Evolutionary conservation across 1,140 invertebrate genomes (phyloP), one percentile per base, ranked within the genome.

Genomic region (Drosophila melanica): DNA sequence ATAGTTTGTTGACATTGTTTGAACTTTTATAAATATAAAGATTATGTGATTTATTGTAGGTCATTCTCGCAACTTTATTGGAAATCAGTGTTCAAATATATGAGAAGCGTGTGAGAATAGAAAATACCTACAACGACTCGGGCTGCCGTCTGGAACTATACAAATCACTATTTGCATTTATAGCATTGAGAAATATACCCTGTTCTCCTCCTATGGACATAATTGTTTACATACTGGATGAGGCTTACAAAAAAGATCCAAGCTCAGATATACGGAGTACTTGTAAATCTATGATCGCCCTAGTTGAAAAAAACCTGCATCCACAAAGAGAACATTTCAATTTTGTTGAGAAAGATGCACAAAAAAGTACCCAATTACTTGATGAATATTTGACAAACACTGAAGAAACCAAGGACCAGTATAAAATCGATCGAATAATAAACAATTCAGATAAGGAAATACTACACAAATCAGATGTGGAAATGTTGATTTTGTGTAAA

Each of bases 321-420:
- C 57, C 75, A 14, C 64, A 81, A 41, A 82, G 58, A 37, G 66
- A 59, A 3, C 37, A 44, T 45, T 42, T 82, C n/a, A 35, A 16
- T 16, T 65, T 81, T 41, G 44, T 81, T 37, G 44, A 57, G 37
- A 2, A 44, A 18, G 7, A 39, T 4, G 4, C 14, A 14, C 16
- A 57, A 18, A 37, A 44, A 12, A 44, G 1, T 12, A 9, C 37
- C 9, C 50, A 3, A 3, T 33, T 10, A 20, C 14, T 20, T 10
- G 39, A 44, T 7, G 16, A 44, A 23, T 55, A 11, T 27, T 2
- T 14, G 14, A 12, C 0, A n/a, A 14, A 12, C n/a, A 8, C 9
- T 33, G 2, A n/a, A 20, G 7, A 55, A 47, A 16, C 1, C 0
- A 47, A 37, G 0, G 12, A 59, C 30, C n/a, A 23, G 14, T 16